phyloP scores from a whole-genome alignment of 2,797 vertebrate species.

The Melanitta fusca region DNA sequence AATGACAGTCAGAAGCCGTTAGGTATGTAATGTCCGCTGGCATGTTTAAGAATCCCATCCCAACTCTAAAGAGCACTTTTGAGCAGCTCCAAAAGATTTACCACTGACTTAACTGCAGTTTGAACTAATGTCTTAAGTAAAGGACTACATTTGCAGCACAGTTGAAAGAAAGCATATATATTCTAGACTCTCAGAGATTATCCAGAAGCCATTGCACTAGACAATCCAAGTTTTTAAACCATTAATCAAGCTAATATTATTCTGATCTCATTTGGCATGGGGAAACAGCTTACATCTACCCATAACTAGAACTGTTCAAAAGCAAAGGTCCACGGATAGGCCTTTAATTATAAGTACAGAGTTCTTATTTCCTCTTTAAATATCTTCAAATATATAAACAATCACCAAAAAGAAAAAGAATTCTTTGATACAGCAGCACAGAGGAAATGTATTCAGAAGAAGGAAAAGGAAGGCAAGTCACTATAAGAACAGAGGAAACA shows the following conservation, averaged over 20 bases:
- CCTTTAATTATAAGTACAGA: background rate
- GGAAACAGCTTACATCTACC: constrained; percentile 2
- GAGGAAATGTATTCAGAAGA: constrained; percentile 56
- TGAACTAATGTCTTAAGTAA: background rate
- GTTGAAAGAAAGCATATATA: background rate
- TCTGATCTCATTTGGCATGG: constrained; percentile 26
- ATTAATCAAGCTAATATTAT: constrained; percentile 17
- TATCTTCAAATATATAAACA: constrained; percentile 60
- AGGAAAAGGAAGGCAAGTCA: constrained; percentile 38
- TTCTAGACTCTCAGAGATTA: background rate
- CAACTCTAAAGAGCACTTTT: background rate
- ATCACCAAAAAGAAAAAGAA: constrained; percentile 39
- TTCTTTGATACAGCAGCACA: constrained; percentile 51
- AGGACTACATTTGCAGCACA: background rate
- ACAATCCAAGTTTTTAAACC: constrained; percentile 12
- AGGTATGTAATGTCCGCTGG: background rate
- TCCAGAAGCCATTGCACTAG: background rate
- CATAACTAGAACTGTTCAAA: constrained; percentile 9
- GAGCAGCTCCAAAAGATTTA: background rate
- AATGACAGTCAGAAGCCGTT: background rate
- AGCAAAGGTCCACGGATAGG: background rate
- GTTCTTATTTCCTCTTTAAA: constrained; percentile 36
- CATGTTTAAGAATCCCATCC: background rate
- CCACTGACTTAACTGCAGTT: background rate
- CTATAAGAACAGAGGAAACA: constrained; percentile 32